These are phyloP conservation scores for Megathymus violae DNA, from an alignment of 1,140 invertebrate genomes.

Conservation along the genomic window DNA sequence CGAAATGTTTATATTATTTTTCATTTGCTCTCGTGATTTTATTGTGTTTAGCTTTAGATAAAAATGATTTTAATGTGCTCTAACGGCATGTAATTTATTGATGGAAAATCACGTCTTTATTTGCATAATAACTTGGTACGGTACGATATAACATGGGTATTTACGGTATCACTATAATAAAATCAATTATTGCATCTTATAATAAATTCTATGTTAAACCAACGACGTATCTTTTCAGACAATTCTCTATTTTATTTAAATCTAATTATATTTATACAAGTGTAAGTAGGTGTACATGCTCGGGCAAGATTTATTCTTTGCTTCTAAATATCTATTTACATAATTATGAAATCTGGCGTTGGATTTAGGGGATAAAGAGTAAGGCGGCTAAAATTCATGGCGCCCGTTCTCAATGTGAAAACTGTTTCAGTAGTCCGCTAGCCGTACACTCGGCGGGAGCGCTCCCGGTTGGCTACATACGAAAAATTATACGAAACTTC, in stretches of 20 bases:
- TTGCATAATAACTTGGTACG: constrained; percentile 8
- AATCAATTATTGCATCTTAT: not conserved
- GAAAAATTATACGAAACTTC: constrained; percentile 44
- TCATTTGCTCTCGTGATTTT: no score
- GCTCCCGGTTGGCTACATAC: constrained; percentile 34
- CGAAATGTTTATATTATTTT: no score
- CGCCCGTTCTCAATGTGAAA: constrained; percentile 16
- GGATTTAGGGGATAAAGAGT: constrained; percentile 8
- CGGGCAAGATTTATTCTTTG: not conserved
- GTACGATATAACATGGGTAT: constrained; percentile 6
- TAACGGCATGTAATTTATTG: no score
- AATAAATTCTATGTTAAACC: no score
- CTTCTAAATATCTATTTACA: constrained; percentile 9
- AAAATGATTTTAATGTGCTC: no score
- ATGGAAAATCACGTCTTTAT: constrained; percentile 4
- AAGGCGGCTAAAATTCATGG: constrained; percentile 2
- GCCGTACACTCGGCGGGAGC: constrained; percentile 43
- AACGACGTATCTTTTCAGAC: no score
- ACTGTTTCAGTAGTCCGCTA: constrained; percentile 58
- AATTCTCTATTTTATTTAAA: not conserved
- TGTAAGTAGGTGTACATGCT: not conserved
- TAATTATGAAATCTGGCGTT: constrained; percentile 15
- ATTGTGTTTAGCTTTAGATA: no score
- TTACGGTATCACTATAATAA: not conserved
- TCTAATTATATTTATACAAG: no score